Evolutionary conservation across 2,888 invertebrate genomes (phyloP).

Genomic region (Alloplasta piceator): DNA sequence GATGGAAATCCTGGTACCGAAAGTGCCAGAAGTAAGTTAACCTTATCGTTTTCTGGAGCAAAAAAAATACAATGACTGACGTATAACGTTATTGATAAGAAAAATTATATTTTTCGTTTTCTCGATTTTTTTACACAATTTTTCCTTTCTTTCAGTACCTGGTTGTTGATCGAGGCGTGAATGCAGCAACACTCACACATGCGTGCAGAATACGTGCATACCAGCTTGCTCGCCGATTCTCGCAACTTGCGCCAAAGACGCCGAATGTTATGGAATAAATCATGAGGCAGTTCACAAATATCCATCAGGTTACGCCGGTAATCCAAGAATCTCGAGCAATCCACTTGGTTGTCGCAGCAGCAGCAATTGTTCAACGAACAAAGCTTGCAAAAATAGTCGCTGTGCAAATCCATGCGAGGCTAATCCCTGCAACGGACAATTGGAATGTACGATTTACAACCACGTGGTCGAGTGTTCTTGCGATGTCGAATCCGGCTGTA

Average conservation of each 20-base stretch:
- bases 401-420: conserved; percentile 91
- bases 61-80: too few relatives aligned
- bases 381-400: conserved; percentile 92
- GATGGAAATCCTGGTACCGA: conserved; percentile 94
- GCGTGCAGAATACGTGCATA: conserved; percentile 92
- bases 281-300: conserved; percentile 94
- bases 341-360: conserved; percentile 92
- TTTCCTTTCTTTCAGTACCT: conserved; percentile 73
- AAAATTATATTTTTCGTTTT: too few relatives aligned
- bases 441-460: conserved; percentile 90
- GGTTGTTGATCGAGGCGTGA: conserved; percentile 90
- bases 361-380: conserved; percentile 91
- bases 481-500: conserved; percentile 87
- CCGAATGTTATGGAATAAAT: too few relatives aligned
- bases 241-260: conserved; percentile 89
- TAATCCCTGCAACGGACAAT: conserved; percentile 89
- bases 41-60: too few relatives aligned
- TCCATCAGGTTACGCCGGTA: conserved; percentile 91
- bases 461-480: conserved; percentile 93
- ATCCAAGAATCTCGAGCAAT: conserved; percentile 90
- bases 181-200: conserved; percentile 92
- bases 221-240: conserved; percentile 89
- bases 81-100: too few relatives aligned
- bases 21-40: conserved; percentile 86
- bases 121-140: too few relatives aligned